A percentile compares a stretch with the other conserved stretches of the same genome.
Evolutionary conservation across 2,113 vertebrate species (phyloP).

Genomic region (Tychaedon coryphoeus): DNA sequence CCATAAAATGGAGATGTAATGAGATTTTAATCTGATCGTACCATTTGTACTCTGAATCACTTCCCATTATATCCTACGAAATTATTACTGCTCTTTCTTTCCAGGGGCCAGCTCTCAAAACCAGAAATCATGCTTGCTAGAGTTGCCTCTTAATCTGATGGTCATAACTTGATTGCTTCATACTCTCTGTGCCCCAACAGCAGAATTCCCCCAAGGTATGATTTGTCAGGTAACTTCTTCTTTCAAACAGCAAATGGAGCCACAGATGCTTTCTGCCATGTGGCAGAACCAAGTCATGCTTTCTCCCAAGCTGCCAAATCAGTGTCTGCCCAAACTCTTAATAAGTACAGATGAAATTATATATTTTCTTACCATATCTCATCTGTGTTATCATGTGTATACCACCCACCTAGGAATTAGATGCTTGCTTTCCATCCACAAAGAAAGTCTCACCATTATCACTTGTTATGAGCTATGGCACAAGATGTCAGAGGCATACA

Average conservation of each 20-base stretch:
- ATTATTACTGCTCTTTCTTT: background rate
- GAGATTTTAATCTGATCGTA: background rate
- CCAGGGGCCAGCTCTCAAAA: background rate
- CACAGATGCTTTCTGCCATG: background rate
- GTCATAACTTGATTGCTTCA: background rate
- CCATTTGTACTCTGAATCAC: background rate
- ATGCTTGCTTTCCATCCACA: background rate
- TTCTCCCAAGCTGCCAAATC: background rate
- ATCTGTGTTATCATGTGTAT: background rate
- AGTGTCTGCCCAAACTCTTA: background rate
- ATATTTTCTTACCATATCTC: background rate
- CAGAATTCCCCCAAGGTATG: background rate
- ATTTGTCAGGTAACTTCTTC: background rate
- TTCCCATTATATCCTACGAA: background rate
- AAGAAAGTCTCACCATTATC: background rate
- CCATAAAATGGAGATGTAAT: background rate
- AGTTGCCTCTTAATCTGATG: background rate
- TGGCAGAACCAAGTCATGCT: background rate
- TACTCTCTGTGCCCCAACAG: background rate
- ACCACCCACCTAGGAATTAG: background rate
- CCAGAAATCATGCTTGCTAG: background rate
- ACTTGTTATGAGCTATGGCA: background rate
- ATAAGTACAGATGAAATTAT: background rate
- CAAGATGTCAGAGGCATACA: background rate
- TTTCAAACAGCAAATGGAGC: background rate